Evolutionary conservation across 2,113 vertebrate species (phyloP).

Genomic region (Pimephales promelas): DNA sequence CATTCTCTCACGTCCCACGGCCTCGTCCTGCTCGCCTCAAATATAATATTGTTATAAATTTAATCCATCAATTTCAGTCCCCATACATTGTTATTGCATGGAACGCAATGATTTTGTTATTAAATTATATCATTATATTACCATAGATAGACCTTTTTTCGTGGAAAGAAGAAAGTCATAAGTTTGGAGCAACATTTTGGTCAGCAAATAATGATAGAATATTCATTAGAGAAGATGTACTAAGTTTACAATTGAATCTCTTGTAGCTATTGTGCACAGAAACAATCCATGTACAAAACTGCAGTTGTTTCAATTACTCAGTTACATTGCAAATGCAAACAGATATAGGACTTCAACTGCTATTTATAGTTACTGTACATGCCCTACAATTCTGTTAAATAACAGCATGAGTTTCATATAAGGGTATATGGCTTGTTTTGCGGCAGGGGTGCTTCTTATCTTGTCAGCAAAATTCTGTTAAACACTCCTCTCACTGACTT

Average conservation of each 20-base stretch:
- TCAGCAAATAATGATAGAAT: not conserved
- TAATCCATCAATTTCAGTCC: too few species aligned
- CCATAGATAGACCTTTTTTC: not conserved
- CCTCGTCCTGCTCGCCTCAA: too few species aligned
- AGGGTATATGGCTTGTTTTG: constrained; percentile 3
- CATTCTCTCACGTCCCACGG: too few species aligned
- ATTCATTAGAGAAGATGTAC: not conserved
- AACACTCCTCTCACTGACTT: constrained; percentile 29
- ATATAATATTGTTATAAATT: too few species aligned
- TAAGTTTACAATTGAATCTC: not conserved
- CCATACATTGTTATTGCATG: too few species aligned
- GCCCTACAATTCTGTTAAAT: not conserved
- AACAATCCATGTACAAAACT: not conserved
- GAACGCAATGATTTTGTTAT: too few species aligned
- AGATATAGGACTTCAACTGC: not conserved
- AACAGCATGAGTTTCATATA: constrained; percentile 13
- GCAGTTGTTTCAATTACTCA: not conserved
- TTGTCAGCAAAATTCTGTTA: constrained; percentile 52
- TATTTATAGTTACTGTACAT: constrained; percentile 34
- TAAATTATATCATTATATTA: too few species aligned
- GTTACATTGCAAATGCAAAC: constrained; percentile 10
- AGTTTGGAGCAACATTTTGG: not conserved
- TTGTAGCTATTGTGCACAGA: not conserved
- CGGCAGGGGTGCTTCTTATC: constrained; percentile 41
- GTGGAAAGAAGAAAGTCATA: not conserved